Evolutionary conservation across 2,888 invertebrate species (phyloP).

Genomic region (Trichogramma dendrolimi): DNA sequence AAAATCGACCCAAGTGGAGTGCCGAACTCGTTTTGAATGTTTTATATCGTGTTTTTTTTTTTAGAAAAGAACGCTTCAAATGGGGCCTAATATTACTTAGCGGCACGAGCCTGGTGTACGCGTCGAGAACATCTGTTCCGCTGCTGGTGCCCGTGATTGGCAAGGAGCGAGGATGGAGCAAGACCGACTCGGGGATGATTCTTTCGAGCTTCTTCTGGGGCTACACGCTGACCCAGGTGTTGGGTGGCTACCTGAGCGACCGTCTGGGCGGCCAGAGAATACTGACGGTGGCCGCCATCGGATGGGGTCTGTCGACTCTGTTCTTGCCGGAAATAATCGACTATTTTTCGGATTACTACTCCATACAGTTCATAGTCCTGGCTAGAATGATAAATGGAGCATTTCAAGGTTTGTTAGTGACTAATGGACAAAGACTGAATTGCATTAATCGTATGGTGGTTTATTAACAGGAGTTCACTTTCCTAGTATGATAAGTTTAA

Average conservation of each 20-base stretch:
- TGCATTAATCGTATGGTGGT: conserved; percentile 7
- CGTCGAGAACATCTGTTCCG: conserved; percentile 65
- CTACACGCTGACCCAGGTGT: conserved; percentile 63
- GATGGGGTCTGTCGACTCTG: conserved; percentile 58
- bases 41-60: no score
- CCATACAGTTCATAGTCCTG: conserved; percentile 58
- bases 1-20: no score
- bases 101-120: conserved; percentile 65
- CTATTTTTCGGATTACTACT: conserved; percentile 52
- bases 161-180: conserved; percentile 64
- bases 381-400: conserved; percentile 63
- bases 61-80: conserved; percentile 55
- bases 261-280: conserved; percentile 64
- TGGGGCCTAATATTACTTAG: conserved; percentile 61
- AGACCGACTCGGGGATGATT: conserved; percentile 66
- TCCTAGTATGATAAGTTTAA: conserved; percentile 67
- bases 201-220: conserved; percentile 73
- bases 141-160: conserved; percentile 62
- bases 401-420: conserved; percentile 55
- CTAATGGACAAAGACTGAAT: background rate
- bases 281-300: conserved; percentile 60
- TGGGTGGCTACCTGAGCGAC: conserved; percentile 60
- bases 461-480: conserved; percentile 55
- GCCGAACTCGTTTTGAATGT: no score
- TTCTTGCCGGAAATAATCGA: conserved; percentile 58